Conservation (phyloP, 2,888 invertebrate genomes). For the Pycnomerus fuliginosus region DNA sequence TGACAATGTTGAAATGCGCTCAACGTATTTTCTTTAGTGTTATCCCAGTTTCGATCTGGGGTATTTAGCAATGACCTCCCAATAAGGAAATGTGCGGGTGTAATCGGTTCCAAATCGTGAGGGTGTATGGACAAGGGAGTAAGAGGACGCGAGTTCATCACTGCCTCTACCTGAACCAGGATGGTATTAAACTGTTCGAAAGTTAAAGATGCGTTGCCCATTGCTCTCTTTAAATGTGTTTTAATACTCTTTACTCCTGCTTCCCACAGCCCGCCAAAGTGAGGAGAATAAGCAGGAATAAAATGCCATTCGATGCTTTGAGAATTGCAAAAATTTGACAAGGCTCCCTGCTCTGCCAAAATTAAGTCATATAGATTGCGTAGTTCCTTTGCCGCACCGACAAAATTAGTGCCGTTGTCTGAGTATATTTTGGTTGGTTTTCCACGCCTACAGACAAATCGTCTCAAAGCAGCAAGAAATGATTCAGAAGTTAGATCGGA, state of each 20-base stretch:
- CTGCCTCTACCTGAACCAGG: slow-evolving; percentile 1
- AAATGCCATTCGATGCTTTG: slow-evolving; percentile 3
- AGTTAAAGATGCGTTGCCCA: slow-evolving; percentile 1
- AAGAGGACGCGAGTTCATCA: slow-evolving; percentile 5
- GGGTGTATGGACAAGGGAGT: neutral
- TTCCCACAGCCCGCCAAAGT: slow-evolving; percentile 13
- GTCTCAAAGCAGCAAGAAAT: neutral
- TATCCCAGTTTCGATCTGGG: neutral
- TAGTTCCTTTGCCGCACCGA: neutral
- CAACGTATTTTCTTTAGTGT: neutral
- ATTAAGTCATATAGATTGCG: neutral
- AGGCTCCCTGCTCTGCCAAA: neutral
- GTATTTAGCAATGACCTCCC: neutral
- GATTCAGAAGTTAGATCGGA: neutral
- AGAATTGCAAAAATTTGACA: neutral
- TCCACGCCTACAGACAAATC: neutral
- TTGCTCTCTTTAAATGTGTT: slow-evolving; percentile 5
- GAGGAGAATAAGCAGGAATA: slow-evolving; percentile 3
- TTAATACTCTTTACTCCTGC: slow-evolving; percentile 4
- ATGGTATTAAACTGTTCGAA: slow-evolving; percentile 11
- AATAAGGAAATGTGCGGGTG: slow-evolving; percentile 4
- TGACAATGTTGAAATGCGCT: neutral
- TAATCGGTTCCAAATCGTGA: slow-evolving; percentile 1
- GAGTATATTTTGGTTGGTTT: neutral
- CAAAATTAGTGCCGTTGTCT: slow-evolving; percentile 6